phyloP scores from a whole-genome alignment of 2,888 invertebrate genomes.

The Tenodera sinensis region DNA sequence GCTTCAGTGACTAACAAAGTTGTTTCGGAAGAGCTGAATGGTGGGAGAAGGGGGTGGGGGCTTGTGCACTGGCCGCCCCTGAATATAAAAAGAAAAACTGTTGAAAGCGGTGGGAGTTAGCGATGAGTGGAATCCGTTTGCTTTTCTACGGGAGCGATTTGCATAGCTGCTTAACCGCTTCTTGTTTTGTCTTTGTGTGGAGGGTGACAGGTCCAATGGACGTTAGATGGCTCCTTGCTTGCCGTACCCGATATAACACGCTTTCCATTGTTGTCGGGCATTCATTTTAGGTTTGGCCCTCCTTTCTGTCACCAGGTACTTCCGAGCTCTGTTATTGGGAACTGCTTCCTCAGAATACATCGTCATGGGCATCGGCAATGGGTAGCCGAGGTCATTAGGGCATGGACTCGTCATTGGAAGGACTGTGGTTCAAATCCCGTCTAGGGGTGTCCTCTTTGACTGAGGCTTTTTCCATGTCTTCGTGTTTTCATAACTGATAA shows the following conservation, averaged over 20 bases:
- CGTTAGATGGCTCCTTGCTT: not conserved
- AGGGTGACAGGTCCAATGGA: not conserved
- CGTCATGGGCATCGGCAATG: too few relatives aligned
- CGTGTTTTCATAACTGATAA: too few relatives aligned
- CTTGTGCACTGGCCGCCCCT: not conserved
- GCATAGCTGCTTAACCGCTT: slow-evolving; percentile 24
- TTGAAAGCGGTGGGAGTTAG: not conserved
- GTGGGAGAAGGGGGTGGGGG: not conserved
- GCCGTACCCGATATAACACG: not conserved
- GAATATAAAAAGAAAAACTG: not conserved
- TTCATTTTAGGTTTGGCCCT: not conserved
- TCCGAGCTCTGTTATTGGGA: too few relatives aligned
- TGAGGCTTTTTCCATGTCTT: too few relatives aligned
- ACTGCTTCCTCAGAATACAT: too few relatives aligned
- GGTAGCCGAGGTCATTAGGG: too few relatives aligned
- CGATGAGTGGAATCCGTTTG: not conserved
- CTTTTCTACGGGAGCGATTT: slow-evolving; percentile 12
- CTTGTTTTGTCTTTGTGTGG: slow-evolving; percentile 10
- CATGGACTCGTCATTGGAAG: too few relatives aligned
- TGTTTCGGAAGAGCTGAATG: too few relatives aligned
- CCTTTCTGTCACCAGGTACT: too few relatives aligned
- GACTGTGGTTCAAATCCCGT: too few relatives aligned
- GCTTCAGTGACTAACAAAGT: not conserved
- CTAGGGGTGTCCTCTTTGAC: too few relatives aligned
- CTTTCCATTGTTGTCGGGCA: not conserved